Evolutionary conservation across 2,797 vertebrate species (phyloP), one percentile per base, ranked within the genome.

Genomic region (Gadopsis marmoratus): DNA sequence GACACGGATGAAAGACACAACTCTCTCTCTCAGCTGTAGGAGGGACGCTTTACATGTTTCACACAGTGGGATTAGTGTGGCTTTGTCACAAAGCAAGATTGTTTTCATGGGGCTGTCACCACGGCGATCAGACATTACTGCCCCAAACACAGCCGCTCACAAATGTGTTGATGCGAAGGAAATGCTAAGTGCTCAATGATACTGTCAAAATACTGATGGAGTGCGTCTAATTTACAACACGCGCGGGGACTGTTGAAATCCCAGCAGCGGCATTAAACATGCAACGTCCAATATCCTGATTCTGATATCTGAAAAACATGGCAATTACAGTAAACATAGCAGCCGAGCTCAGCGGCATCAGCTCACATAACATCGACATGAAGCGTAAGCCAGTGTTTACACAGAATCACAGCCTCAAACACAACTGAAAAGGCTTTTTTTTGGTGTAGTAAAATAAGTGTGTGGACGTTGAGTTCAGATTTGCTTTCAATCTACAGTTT

Each of bases 21-120:
- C 47, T 75, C 66, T 82, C 78, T 77, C 76, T 89, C 82, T 80
- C 70, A 37, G 77, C 84, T 71, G 95, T 95, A 92, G 94, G 95
- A 95, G 94, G 92, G 83, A 79, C 84, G 84, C 87, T 90, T 88
- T 87, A 94, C 92, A 94, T 94, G 94, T 91, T 91, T 92, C 83
- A 86, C 91, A 93, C 94, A 95, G 93, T 93, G 89, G 89, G 91
- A 93, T 95, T 88, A 94, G 89, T 95, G 93, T 95, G 89, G 84
- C 86, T 88, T 86, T 84, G 83, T 87, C 87, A 96, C 94, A 96
- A 95, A 93, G 93, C 83, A 56, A 86, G 88, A 93, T 94, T 96
- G 94, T 96, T 92, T 93, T 90, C 77, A 29, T 2, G 60, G 80
- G 39, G 87, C 82, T 75, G 82, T 93, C 84, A 72, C 87, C 87